These are phyloP conservation scores for Acleris holmiana DNA, from an alignment of 2,888 invertebrate species.

Conservation along the genomic window DNA sequence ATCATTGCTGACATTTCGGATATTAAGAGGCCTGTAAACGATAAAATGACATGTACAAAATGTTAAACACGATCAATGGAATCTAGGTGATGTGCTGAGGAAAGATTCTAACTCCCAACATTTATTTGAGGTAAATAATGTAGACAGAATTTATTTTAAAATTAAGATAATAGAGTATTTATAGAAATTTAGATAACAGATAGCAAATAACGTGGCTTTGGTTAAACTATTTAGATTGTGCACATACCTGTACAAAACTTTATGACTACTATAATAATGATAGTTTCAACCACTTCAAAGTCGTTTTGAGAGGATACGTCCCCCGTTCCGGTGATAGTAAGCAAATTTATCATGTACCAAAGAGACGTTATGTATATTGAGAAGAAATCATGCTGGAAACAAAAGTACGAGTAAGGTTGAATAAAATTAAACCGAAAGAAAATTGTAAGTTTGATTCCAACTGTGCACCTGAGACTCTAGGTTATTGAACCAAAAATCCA, in stretches of 20 bases:
- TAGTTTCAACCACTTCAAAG: conserved; percentile 77
- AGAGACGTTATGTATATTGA: conserved; percentile 73
- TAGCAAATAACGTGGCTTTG: too few relatives aligned
- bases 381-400: conserved; percentile 66
- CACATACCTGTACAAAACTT: conserved; percentile 78
- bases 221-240: not conserved
- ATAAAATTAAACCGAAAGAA: too few relatives aligned
- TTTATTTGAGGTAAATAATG: too few relatives aligned
- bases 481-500: too few relatives aligned
- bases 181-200: too few relatives aligned
- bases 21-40: conserved; percentile 73
- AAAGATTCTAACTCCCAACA: too few relatives aligned
- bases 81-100: too few relatives aligned
- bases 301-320: conserved; percentile 77
- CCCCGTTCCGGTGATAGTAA: conserved; percentile 81
- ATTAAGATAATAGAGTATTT: too few relatives aligned
- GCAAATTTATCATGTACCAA: conserved; percentile 79
- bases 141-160: too few relatives aligned
- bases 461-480: too few relatives aligned
- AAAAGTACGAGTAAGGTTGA: not conserved
- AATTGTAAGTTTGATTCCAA: too few relatives aligned
- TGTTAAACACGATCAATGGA: too few relatives aligned
- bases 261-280: conserved; percentile 73
- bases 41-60: not conserved
- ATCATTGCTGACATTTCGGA: conserved; percentile 83